Evolutionary conservation across 2,113 vertebrate genomes (phyloP).

Genomic region (Craseonycteris thonglongyai): DNA sequence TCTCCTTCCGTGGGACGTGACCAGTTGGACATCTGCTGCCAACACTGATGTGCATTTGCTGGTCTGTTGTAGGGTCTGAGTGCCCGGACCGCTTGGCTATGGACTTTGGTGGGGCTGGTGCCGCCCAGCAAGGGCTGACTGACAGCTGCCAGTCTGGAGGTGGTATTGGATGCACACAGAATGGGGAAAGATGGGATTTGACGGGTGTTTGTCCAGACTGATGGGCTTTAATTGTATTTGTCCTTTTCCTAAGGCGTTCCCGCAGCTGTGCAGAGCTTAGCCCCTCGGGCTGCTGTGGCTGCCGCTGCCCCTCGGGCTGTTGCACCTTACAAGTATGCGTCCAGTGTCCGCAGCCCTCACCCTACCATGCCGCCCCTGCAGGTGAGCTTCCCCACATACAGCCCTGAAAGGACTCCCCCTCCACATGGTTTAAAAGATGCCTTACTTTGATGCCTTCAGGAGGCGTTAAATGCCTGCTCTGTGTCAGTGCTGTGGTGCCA

Average conservation of each 20-base stretch:
- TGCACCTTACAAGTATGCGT: slow-evolving; percentile 95
- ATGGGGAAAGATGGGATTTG: slow-evolving; percentile 66
- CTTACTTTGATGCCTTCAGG: background rate
- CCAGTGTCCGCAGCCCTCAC: slow-evolving; percentile 91
- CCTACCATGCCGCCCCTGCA: slow-evolving; percentile 91
- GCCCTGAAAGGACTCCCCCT: background rate
- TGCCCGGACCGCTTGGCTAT: slow-evolving; percentile 73
- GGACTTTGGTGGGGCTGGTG: slow-evolving; percentile 71
- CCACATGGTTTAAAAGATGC: background rate
- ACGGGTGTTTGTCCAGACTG: slow-evolving; percentile 55
- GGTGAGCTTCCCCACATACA: slow-evolving; percentile 76
- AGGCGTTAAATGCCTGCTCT: background rate
- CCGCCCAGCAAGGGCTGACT: slow-evolving; percentile 64
- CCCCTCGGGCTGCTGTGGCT: slow-evolving; percentile 87
- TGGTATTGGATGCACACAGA: slow-evolving; percentile 69
- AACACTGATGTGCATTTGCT: slow-evolving; percentile 74
- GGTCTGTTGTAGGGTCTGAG: slow-evolving; percentile 76
- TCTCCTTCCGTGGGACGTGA: slow-evolving; percentile 66
- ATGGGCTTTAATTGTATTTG: slow-evolving; percentile 36
- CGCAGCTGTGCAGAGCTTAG: slow-evolving; percentile 84
- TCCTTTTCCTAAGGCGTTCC: slow-evolving; percentile 75
- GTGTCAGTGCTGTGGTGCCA: background rate
- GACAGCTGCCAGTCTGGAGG: slow-evolving; percentile 62
- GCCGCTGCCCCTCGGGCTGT: slow-evolving; percentile 87
- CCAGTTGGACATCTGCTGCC: slow-evolving; percentile 59